Evolutionary conservation across 2,113 vertebrate species (phyloP), one percentile per base, ranked within the genome.

Genomic region (Triplophysa dalaica): DNA sequence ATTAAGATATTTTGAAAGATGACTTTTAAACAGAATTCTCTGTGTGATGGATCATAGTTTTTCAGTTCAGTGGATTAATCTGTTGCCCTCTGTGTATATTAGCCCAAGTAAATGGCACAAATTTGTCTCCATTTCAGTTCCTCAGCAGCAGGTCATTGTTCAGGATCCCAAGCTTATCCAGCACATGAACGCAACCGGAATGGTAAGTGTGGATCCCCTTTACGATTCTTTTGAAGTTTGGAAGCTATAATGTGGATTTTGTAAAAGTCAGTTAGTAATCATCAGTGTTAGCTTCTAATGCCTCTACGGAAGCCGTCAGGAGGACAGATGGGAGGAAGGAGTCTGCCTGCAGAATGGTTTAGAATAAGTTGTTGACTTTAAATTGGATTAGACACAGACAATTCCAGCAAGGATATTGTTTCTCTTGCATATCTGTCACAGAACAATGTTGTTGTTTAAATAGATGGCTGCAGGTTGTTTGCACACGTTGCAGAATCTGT

Each of bases 101-200:
- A 14, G 11, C 38, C 1, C 9, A 68, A 4, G 16, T 29, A 43
- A 21, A 10, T 82, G 33, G 13, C 73, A 58, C 54, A 9, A 79
- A 10, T 45, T 8, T 52, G 1, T 48, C 1, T 69, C 63, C 41
- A 21, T 83, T 14, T 89, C 87, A 97, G 96, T 95, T 80, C 89
- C 95, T 83, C 96, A 96, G 84, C 96, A 95, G 89, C 98, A 98
- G 91, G 97, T 99, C 89, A 95, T 99, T 87, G 94, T 99, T 84
- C 96, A 95, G 82, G 98, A 99, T 84, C 91, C 95, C 43, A 98
- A 99, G 89, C 88, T 97, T 80, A 92, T 99, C 73, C 97, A 96
- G 5, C 97, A 98, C 87, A 98, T 99, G 96, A 95, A 91, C 85
- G 90, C 95, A 0, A 96, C 96, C 0, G 95, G 96, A 88, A 98